Evolutionary conservation across 2,797 vertebrate species (phyloP).

Genomic region (Myotis planiceps): DNA sequence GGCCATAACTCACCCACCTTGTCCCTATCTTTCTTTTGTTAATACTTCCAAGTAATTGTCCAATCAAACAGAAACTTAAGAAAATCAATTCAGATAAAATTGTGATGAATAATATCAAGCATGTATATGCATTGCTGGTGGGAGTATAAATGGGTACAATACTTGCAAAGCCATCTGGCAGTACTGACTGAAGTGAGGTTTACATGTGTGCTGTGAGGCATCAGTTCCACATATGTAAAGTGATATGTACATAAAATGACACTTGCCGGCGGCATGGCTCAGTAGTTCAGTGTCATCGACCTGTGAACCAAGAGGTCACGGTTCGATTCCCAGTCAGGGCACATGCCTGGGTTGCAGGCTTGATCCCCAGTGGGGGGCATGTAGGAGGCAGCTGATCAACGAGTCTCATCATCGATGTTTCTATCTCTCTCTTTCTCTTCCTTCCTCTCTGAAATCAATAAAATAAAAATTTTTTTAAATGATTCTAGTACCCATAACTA

Average conservation of each 20-base stretch:
- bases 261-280: background rate
- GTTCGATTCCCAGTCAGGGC: too few species aligned
- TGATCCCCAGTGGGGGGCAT: too few species aligned
- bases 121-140: background rate
- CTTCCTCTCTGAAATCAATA: too few species aligned
- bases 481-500: background rate
- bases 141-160: background rate
- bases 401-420: too few species aligned
- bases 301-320: too few species aligned
- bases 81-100: slow-evolving; percentile 25
- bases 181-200: background rate
- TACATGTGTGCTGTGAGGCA: background rate
- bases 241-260: background rate
- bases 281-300: too few species aligned
- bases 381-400: too few species aligned
- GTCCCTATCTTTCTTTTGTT: background rate
- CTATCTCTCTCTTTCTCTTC: too few species aligned
- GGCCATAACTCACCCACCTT: background rate
- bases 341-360: too few species aligned
- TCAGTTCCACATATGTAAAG: background rate
- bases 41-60: background rate
- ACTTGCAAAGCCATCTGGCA: background rate
- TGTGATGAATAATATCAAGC: slow-evolving; percentile 8
- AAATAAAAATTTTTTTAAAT: background rate
- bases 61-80: background rate